Base-by-base conservation (phyloP, 2,888 invertebrate species). In the Itoplectis maculator region DNA sequence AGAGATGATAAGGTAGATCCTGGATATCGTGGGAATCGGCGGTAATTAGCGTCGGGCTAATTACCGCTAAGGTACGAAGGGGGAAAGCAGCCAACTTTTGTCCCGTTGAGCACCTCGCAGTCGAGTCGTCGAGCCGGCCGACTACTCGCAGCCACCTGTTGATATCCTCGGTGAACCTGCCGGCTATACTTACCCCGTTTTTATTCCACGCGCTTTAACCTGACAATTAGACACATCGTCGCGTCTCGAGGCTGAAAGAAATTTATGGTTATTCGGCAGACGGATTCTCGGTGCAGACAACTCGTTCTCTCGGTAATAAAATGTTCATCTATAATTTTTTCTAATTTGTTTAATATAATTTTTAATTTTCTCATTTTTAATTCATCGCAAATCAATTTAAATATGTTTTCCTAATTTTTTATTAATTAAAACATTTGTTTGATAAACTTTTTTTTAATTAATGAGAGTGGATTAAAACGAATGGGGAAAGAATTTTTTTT, bases 111-210 rank as follows among this genome's bases (percentile, higher is more conserved):
- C 29, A 18, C 11, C 8, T 18, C 3, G 8, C 18, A 15, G 37
- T 18, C 18, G 37, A 61, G 54, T 51, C n/a, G n/a, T 51, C 20
- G 20, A 51, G 59, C 59, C 35, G 59, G n/a, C n/a, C n/a, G n/a
- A n/a, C 45, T 29, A 51, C 69, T 75, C 54, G 63, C 59, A 59
- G 61, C 13, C 61, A 73, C 61, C 73, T 73, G 73, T 73, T 73
- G 73, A 73, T 61, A n/a, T n/a, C n/a, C n/a, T 45, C 20, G 54
- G 23, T 42, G 9, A 42, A 37, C n/a, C 37, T 54, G 13, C 6
- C 54, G 9, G 3, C 7, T 23, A 6, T 8, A 65, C 65, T 42
- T 42, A 65, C 65, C 65, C 45, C 23, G 0, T 42, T 40, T 0
- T 29, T 29, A n/a, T n/a, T n/a, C n/a, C 29, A 3, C 40, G 3